phyloP scores from a whole-genome alignment of 2,888 invertebrate genomes.

The Ormyrus rosae region DNA sequence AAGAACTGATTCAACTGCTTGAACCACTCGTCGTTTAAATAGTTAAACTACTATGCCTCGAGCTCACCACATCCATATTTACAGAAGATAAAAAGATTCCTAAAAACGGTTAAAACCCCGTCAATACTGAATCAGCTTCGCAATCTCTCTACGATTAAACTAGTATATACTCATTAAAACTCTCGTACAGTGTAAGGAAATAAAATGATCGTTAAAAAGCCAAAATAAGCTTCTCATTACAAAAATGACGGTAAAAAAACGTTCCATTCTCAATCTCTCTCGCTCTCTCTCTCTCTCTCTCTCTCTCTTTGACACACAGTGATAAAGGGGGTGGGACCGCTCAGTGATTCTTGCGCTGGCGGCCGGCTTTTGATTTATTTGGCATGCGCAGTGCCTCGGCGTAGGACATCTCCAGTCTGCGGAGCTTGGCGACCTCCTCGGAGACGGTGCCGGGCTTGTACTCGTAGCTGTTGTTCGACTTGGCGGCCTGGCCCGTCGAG shows the following conservation, averaged over 20 bases:
- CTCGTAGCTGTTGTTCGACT: conserved; percentile 66
- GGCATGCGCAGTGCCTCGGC: conserved; percentile 89
- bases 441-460: conserved; percentile 85
- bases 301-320: not conserved
- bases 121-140: conserved; percentile 54
- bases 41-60: conserved; percentile 37
- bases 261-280: not conserved
- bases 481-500: too few species aligned
- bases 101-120: conserved; percentile 48
- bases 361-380: conserved; percentile 76
- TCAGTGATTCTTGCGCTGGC: conserved; percentile 34
- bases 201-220: too few species aligned
- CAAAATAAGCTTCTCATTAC: too few species aligned
- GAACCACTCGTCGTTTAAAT: conserved; percentile 41
- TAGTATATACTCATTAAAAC: conserved; percentile 6
- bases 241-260: too few species aligned
- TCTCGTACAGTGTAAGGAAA: not conserved
- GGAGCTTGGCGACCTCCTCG: conserved; percentile 88
- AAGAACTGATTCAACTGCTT: conserved; percentile 45
- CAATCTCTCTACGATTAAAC: conserved; percentile 6
- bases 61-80: conserved; percentile 51
- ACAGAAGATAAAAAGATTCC: conserved; percentile 42
- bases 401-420: conserved; percentile 89
- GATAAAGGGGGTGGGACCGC: not conserved
- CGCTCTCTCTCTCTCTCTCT: not conserved